Conservation (phyloP, 2,888 invertebrate species). For the Polymixis flavicincta region DNA sequence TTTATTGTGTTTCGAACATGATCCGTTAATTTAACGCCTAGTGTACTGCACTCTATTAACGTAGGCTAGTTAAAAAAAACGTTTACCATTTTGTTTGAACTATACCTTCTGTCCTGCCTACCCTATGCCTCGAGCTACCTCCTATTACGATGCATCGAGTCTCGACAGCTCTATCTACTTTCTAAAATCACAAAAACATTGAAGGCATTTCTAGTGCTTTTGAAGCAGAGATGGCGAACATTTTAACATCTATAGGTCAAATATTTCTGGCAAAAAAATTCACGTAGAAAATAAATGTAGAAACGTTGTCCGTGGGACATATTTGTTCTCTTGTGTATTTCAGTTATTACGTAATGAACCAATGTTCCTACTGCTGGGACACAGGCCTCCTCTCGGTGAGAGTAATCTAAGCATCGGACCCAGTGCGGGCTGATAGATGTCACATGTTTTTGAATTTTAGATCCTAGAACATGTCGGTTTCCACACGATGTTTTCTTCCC, state of each 20-base stretch:
- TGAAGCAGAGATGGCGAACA: constrained; percentile 41
- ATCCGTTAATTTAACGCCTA: too few species aligned
- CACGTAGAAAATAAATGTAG: neutral
- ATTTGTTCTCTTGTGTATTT: neutral
- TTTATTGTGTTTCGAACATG: too few species aligned
- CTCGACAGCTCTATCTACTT: constrained; percentile 61
- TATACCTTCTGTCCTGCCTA: constrained; percentile 17
- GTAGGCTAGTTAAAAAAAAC: too few species aligned
- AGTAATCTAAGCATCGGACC: too few species aligned
- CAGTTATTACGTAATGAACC: neutral
- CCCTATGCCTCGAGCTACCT: constrained; percentile 6
- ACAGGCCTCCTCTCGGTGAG: too few species aligned
- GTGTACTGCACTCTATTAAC: too few species aligned
- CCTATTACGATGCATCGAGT: constrained; percentile 72
- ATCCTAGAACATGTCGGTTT: too few species aligned
- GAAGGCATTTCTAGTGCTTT: constrained; percentile 44
- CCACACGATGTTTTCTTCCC: too few species aligned
- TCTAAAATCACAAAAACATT: constrained; percentile 65
- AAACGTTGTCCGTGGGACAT: neutral
- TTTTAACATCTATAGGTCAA: constrained; percentile 18
- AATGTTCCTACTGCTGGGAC: too few species aligned
- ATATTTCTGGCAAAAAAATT: neutral
- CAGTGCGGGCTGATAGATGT: too few species aligned
- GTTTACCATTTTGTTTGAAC: too few species aligned
- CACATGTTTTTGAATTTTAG: too few species aligned